Evolutionary conservation across 1,140 invertebrate genomes (phyloP).

Genomic region (Aporrectodea caliginosa): DNA sequence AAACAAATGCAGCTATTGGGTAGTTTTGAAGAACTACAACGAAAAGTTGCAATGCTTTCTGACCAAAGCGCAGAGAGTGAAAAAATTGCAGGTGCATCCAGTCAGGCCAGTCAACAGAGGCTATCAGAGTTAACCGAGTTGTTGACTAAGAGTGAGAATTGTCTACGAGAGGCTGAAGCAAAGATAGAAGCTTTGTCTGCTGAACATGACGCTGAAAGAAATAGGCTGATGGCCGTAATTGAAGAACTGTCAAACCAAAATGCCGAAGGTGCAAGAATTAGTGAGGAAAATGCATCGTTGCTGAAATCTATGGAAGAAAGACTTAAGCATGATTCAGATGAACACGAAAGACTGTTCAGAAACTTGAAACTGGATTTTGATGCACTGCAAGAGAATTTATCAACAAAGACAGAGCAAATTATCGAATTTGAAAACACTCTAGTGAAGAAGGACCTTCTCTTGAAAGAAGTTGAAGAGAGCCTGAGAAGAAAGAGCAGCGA

Average conservation of each 20-base stretch:
- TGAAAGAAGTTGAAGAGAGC: too few relatives aligned
- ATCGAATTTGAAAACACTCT: too few relatives aligned
- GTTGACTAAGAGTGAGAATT: neutral
- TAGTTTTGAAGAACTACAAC: neutral
- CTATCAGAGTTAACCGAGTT: neutral
- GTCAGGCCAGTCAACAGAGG: neutral
- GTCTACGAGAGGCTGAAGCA: neutral
- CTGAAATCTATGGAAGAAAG: too few relatives aligned
- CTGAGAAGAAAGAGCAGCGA: too few relatives aligned
- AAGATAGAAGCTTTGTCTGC: neutral
- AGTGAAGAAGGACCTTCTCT: too few relatives aligned
- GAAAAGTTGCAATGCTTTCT: neutral
- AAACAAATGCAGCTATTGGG: neutral
- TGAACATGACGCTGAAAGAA: neutral
- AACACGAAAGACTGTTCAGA: neutral
- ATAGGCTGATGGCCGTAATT: neutral
- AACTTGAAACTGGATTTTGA: slow-evolving; percentile 5
- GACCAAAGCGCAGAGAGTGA: neutral
- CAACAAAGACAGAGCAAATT: neutral
- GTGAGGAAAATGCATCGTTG: too few relatives aligned
- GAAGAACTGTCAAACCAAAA: neutral
- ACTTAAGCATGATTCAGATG: too few relatives aligned
- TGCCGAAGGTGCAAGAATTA: too few relatives aligned
- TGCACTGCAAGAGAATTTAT: neutral
- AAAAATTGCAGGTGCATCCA: neutral